Conservation (phyloP, 1,140 invertebrate species). For the Drosophila bocki region DNA sequence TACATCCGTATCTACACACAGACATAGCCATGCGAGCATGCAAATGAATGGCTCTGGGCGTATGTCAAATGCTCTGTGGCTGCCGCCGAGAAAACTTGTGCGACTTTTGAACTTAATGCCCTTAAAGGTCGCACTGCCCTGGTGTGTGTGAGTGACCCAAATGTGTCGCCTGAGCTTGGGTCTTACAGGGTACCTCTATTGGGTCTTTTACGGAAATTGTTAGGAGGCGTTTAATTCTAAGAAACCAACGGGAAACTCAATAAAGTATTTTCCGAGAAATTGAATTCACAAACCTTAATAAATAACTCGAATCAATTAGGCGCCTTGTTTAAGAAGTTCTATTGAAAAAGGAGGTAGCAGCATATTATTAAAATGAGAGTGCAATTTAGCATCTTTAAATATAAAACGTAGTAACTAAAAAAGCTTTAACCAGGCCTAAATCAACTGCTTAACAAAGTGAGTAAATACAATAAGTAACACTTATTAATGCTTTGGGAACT, state of each 20-base stretch:
- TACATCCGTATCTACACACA: constrained; percentile 17
- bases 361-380: too few species aligned
- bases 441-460: neutral
- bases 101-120: constrained; percentile 78
- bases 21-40: constrained; percentile 35
- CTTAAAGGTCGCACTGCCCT: constrained; percentile 53
- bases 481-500: neutral
- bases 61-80: constrained; percentile 59
- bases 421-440: neutral
- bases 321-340: neutral
- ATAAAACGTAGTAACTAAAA: neutral
- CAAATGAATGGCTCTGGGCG: constrained; percentile 53
- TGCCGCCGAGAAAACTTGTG: constrained; percentile 62
- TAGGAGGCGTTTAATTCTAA: neutral
- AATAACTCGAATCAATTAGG: neutral
- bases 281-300: neutral
- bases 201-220: neutral
- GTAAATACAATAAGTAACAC: constrained; percentile 6
- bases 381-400: neutral
- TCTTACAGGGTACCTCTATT: neutral
- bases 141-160: constrained; percentile 36
- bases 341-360: neutral
- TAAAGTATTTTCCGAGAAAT: neutral
- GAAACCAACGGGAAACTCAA: constrained; percentile 9
- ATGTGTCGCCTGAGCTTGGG: constrained; percentile 22